Evolutionary conservation across 2,797 vertebrate genomes (phyloP), one percentile per base, ranked within the genome.

Genomic region (Emydoidea blandingii): DNA sequence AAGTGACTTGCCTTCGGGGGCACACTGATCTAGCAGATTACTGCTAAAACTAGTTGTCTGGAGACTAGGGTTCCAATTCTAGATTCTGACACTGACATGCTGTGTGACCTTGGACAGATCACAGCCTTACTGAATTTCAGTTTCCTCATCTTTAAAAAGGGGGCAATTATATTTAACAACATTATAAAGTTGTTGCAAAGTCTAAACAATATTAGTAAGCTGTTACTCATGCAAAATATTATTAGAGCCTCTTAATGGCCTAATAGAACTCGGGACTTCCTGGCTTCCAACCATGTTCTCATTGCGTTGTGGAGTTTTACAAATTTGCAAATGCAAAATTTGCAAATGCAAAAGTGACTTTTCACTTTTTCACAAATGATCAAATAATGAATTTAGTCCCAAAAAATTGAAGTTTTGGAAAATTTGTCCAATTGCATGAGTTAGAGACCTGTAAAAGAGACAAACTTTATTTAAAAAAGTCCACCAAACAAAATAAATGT

Each of bases 11-110:
- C 52, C 79, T 82, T 83, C 87, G 90, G 34, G 41, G 29, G 78
- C 50, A 83, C 79, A 78, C 53, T 92, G 47, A 92, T 90, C 9
- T 79, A 80, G 12, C 85, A 50, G 88, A 87, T 91, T 90, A 47
- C 85, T 80, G 91, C 68, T 72, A 86, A 53, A 27, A 83, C 16
- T n/a, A 47, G 21, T 87, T 93, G 82, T 31, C 72, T 94, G 89
- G 68, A 85, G 83, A 74, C 5, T 52, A 29, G 74, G 68, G 83
- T 92, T 88, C 62, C 79, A 1, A 11, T 74, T 74, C 93, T 94
- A 85, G 78, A 23, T 23, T 89, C 2, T 74, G 34, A 23, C 18
- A 5, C 14, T 96, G 50, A 87, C 50, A 21, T 54, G 21, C 92
- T 44, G 62, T 57, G 47, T 94, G 14, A 87, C 86, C 57, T 68